Percentiles rank a stretch among this genome's conserved stretches.
These are phyloP conservation scores for Baryphthengus martii DNA, from an alignment of 2,113 vertebrate species.

Conservation along the genomic window DNA sequence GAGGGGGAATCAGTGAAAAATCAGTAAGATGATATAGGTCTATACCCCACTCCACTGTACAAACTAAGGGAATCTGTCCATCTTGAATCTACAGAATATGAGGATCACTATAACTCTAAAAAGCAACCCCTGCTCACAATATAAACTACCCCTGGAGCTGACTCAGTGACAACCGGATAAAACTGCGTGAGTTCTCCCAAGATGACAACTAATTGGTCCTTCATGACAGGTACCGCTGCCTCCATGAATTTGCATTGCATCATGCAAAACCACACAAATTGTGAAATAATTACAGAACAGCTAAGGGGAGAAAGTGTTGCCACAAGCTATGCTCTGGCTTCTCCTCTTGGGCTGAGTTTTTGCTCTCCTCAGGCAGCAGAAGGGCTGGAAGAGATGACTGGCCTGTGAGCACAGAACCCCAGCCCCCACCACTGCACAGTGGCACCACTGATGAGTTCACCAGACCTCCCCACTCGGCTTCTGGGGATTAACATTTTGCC, in stretches of 20 bases:
- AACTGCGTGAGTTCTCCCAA: slow-evolving; percentile 9
- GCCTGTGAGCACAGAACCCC: accelerated
- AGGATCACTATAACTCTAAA: background rate
- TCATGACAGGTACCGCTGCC: slow-evolving; percentile 20
- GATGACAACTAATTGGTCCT: slow-evolving; percentile 51
- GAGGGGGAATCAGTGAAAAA: background rate
- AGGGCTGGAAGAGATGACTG: background rate
- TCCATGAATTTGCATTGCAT: slow-evolving; percentile 65
- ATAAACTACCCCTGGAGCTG: background rate
- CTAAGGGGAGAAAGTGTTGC: slow-evolving; percentile 33
- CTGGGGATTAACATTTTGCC: background rate
- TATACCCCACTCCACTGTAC: background rate
- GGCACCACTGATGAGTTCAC: background rate
- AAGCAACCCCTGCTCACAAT: background rate
- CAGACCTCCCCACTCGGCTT: background rate
- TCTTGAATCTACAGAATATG: background rate
- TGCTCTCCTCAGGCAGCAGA: background rate
- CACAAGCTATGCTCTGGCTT: slow-evolving; percentile 23
- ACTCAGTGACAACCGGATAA: background rate
- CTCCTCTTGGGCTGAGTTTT: background rate
- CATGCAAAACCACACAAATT: slow-evolving; percentile 28
- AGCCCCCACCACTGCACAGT: background rate
- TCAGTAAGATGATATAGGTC: background rate
- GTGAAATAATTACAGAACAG: slow-evolving; percentile 65
- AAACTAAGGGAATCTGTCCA: background rate